A percentile compares a stretch with the other conserved stretches of the same genome.
Evolutionary conservation across 2,113 vertebrate species (phyloP).

Genomic region (Oceanodroma tethys): DNA sequence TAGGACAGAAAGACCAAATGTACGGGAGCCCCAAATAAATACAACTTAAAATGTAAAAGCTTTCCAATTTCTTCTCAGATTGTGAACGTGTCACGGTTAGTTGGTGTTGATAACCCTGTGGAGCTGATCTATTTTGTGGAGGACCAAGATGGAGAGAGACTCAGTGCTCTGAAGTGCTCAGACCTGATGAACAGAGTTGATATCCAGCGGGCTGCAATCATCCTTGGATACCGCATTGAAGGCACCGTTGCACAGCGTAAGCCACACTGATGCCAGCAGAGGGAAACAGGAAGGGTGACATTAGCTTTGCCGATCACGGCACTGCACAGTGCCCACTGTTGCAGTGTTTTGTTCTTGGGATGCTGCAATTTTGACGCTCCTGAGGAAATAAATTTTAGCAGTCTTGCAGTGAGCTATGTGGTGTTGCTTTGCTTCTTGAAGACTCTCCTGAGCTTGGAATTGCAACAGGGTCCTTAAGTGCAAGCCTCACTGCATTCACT

Average conservation of each 20-base stretch:
- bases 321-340: neutral
- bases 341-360: neutral
- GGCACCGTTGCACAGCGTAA: conserved; percentile 91
- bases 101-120: conserved; percentile 83
- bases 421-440: neutral
- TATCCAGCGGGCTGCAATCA: conserved; percentile 91
- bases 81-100: conserved; percentile 82
- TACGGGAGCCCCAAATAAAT: neutral
- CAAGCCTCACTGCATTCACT: neutral
- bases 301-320: neutral
- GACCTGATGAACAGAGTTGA: conserved; percentile 88
- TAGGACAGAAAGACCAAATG: neutral
- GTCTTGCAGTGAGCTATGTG: neutral
- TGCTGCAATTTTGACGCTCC: neutral
- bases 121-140: conserved; percentile 96
- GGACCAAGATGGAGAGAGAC: conserved; percentile 82
- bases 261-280: neutral
- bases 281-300: neutral
- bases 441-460: neutral
- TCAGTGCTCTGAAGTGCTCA: conserved; percentile 82
- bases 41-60: neutral
- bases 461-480: neutral
- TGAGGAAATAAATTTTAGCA: neutral
- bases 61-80: conserved; percentile 74
- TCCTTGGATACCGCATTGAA: conserved; percentile 93